Evolutionary conservation across 2,888 invertebrate species (phyloP), one percentile per base, ranked within the genome.

Genomic region (Sarcophaga variegata): DNA sequence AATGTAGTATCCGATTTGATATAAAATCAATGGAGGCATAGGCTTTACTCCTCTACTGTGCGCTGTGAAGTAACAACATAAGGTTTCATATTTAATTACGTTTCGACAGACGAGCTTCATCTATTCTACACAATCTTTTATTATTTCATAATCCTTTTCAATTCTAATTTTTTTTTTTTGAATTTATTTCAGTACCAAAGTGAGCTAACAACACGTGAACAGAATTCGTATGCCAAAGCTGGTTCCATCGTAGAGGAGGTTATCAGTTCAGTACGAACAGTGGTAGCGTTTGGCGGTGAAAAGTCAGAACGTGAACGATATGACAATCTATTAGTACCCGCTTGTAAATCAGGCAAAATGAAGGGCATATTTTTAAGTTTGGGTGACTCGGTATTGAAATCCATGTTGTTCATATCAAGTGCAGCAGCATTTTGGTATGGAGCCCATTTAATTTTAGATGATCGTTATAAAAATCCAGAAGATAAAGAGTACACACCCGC

Each of bases 341-440:
- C 96, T 0, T 94, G 95, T 83, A 94, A 94, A 88, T 96, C 95
- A 63, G 96, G 96, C 27, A 94, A 94, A 5, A 94, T 93, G 87
- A 95, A 96, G 89, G 96, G 96, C 0, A 93, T 96, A 86, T 96
- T 95, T 91, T 95, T 96, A 0, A 96, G 96, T 0, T 91, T 96
- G 1, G 96, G 96, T 54, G 95, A 96, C 86, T 96, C 95, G 0
- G 92, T 96, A 0, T 95, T 96, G 94, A 96, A 96, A 95, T 94
- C 96, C 60, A 95, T 97, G 88, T 95, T 97, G 20, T 97, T 96
- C 91, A 94, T 95, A n/a, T 96, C 96, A 17, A 96, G 97, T 91
- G 95, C 96, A 0, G 93, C 97, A 0, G 95, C 96, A 0, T 97
- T 97, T 92, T 97, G 97, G 96, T 97, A 97, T 91, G 97, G 97